Evolutionary conservation across 1,140 invertebrate genomes (phyloP), one percentile per base, ranked within the genome.

Genomic region (Monochamus saltuarius): DNA sequence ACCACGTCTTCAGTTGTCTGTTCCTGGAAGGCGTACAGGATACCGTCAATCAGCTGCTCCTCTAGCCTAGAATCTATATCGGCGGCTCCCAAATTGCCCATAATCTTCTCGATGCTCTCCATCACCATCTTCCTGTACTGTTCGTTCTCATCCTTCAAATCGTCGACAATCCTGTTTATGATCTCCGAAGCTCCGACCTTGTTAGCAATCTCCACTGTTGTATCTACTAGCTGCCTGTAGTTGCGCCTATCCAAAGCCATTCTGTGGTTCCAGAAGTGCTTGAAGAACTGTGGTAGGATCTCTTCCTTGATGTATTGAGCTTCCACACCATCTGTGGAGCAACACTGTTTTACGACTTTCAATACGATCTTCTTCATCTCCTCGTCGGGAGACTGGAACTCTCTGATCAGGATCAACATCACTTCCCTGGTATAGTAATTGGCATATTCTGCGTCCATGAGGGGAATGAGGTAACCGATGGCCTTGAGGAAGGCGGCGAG

Each of bases 341-440:
- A 99, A 81, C 98, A 99, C 79, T 99, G 98, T 78, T 99, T 99
- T n/a, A 99, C 98, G 61, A 99, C 94, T 83, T 99, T 99, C 38
- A 99, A 82, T 1, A 99, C 98, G 81, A 99, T 99, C 76, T 99
- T 99, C 76, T 99, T 99, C 98, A 99, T 99, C 85, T 99, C 98
- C 80, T 99, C 98, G 80, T 99, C 98, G 2, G 98, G 97, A 45
- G 97, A 99, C 77, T 98, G 95, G 77, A 99, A 99, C 81, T 99
- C 98, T 79, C 98, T 86, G 73, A 99, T 99, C 7, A 99, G 81
- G 79, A 99, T 99, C 73, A 99, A 83, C 98, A 99, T 99, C 71
- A 99, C 97, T 89, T 99, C 97, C 64, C 95, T 86, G 11, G 97
- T 99, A 77, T 99, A 99, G 78, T 99, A 99, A 77, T 98, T 99